Evolutionary conservation across 2,888 invertebrate species (phyloP).

Genomic region (Terebella lapidaria): DNA sequence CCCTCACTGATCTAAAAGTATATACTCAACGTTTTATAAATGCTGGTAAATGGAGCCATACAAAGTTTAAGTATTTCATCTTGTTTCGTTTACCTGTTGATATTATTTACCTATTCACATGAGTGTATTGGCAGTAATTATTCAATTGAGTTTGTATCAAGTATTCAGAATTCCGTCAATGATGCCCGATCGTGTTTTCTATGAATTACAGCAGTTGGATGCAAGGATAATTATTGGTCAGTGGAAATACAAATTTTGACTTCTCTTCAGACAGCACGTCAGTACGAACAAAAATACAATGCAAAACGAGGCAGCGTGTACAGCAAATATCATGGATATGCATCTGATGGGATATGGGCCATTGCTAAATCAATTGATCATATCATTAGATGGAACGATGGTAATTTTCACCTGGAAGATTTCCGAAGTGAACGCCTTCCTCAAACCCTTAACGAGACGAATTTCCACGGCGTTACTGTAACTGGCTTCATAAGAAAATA

Average conservation of each 20-base stretch:
- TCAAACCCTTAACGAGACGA: conserved; percentile 77
- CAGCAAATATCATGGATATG: conserved; percentile 94
- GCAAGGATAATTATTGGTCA: conserved; percentile 91
- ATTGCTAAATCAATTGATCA: conserved; percentile 91
- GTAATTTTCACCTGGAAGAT: conserved; percentile 9
- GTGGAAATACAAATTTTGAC: too few species aligned
- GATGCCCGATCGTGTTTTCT: too few species aligned
- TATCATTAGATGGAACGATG: conserved; percentile 60
- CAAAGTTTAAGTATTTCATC: too few species aligned
- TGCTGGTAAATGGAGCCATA: too few species aligned
- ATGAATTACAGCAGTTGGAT: conserved; percentile 66
- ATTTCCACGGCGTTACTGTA: conserved; percentile 78
- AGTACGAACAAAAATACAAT: conserved; percentile 67
- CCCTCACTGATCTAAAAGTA: conserved; percentile 50
- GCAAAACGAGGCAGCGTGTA: conserved; percentile 74
- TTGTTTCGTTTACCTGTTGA: too few species aligned
- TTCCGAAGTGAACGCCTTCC: conserved; percentile 29
- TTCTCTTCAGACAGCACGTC: conserved; percentile 17
- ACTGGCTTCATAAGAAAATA: background rate
- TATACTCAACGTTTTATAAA: background rate
- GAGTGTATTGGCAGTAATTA: too few species aligned
- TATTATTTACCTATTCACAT: too few species aligned
- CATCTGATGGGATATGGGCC: conserved; percentile 98
- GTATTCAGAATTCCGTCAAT: too few species aligned
- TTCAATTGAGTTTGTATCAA: too few species aligned